Evolutionary conservation across 2,797 vertebrate species (phyloP).

Genomic region (Rousettus madagascariensis): DNA sequence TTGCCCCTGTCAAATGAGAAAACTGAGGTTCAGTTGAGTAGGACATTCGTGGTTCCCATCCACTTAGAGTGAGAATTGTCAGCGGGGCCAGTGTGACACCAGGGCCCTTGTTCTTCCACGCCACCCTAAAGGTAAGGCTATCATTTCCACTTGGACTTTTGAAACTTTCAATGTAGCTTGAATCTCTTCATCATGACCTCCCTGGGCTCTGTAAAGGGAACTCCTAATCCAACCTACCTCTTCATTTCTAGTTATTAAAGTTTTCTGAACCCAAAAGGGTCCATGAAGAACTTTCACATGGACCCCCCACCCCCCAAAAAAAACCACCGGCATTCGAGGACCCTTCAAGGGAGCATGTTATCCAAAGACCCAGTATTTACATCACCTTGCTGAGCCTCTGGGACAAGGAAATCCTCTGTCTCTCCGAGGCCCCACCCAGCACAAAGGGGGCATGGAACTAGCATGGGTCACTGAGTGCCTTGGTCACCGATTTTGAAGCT

Average conservation of each 20-base stretch:
- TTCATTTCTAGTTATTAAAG: neutral
- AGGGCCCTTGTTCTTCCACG: neutral
- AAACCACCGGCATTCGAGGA: neutral
- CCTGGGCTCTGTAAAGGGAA: neutral
- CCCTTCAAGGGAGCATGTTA: neutral
- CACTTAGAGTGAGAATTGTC: neutral
- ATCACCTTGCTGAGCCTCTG: neutral
- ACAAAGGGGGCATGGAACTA: fast-evolving
- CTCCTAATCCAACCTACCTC: neutral
- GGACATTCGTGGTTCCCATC: neutral
- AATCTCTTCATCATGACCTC: neutral
- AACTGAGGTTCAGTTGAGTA: neutral
- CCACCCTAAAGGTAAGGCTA: neutral
- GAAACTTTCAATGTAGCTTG: neutral
- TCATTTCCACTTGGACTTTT: neutral
- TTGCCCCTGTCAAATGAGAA: neutral
- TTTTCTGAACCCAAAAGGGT: neutral
- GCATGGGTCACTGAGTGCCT: neutral
- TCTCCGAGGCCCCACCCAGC: fast-evolving
- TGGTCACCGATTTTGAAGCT: neutral
- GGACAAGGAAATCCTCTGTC: neutral
- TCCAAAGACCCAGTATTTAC: neutral
- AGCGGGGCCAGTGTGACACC: no score
- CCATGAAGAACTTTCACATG: neutral
- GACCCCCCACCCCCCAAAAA: neutral